Evolutionary conservation across 2,888 invertebrate species (phyloP), one percentile per base, ranked within the genome.

Genomic region (Cheilosia pagana): DNA sequence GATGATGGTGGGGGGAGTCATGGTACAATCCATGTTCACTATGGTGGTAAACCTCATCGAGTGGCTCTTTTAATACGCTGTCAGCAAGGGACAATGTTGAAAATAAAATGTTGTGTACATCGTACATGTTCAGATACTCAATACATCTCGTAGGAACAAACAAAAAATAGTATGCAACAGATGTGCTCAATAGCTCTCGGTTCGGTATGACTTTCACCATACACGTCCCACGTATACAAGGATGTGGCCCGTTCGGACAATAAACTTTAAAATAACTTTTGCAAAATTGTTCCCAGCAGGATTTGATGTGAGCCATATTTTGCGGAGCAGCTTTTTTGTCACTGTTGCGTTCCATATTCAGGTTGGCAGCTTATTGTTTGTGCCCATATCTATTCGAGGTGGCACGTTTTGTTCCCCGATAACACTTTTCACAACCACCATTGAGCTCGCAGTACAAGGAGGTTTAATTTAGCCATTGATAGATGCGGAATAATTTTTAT

Each of bases 261-360:
- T 71, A 81, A 81, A 81, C 63, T 81, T 81, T 71, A 57, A 71
- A 70, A 76, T 76, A 81, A 70, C 63, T 76, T 76, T 70, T 70
- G 57, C 16, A 41, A 45, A 71, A 76, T 76, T 76, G 63, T 25
- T 76, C 70, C 57, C 70, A 70, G 52, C 63, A 70, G 81, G 41
- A 75, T 81, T 81, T 81, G 53, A 68, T 68, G 81, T 48, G 52
- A 53, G 62, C 57, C 41, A 70, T 71, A 81, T 76, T 70, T 81
- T 43, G 57, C 59, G 50, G 25, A 60, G 19, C 7, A 60, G 31
- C 14, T 19, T 62, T 70, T 57, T 75, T 68, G 35, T 63, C 31
- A 19, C 23, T 55, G 5, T 39, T 28, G 0, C 6, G 19, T 59
- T 31, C 39, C 50, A 43, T 35, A 23, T 57, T 2, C 25, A 50